Evolutionary conservation across 2,113 vertebrate genomes (phyloP), one percentile per base, ranked within the genome.

Genomic region (Ciconia maguari): DNA sequence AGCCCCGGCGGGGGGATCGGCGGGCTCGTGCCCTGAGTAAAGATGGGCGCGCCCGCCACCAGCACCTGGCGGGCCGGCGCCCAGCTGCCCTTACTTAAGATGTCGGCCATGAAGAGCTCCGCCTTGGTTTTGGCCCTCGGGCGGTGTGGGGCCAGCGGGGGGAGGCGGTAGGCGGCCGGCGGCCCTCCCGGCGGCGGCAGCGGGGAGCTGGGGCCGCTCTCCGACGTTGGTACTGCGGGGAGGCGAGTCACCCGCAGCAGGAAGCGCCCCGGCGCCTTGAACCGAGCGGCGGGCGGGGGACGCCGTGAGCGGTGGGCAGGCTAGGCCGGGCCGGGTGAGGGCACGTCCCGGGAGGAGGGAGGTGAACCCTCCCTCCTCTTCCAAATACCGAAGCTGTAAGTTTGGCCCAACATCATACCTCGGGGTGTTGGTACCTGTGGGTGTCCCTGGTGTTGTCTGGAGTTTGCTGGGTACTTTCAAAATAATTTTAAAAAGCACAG

Each of bases 91-190:
- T 24, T 6, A 55, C 6, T 46, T 4, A 77, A 87, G 5, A 91
- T 90, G 94, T 10, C 42, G 13, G 54, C 27, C 8, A 1, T 1
- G 7, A 25, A 8, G 10, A 0, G 29, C 2, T 3, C 2, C 1
- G 13, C 4, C 7, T 36, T 3, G 2, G 11, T 2, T 34, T 4
- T 10, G 36, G 26, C 2, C 1, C 6, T 34, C 2, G 16, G 26
- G 57, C 5, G 13, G 27, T 12, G 69, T 22, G 36, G 46, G 34
- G 57, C 3, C 0, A 25, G 49, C 6, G 42, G 13, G 6, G 16
- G 21, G 21, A 18, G 15, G n/a, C 1, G 24, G 10, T 24, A 20
- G 15, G 3, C 4, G 4, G 16, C 3, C 4, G 15, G 3, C 4
- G 4, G 16, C 3, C 4, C 7, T 46, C 12, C 27, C 5, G 36